Evolutionary conservation across 2,797 vertebrate genomes (phyloP).

Genomic region (Amazona ochrocephala): DNA sequence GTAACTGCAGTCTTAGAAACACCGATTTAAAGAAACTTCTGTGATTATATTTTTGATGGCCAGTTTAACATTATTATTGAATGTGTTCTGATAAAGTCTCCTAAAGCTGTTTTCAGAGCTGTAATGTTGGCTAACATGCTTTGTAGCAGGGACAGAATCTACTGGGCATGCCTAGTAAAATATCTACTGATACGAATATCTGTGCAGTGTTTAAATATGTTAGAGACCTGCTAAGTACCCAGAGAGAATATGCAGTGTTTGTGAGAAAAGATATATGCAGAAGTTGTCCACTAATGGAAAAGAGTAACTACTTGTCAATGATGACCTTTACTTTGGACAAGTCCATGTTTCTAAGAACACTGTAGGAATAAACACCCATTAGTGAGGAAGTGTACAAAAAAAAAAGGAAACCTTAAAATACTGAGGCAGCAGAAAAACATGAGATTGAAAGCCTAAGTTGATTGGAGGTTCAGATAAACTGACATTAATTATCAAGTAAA

Average conservation of each 20-base stretch:
- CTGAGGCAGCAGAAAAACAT: neutral
- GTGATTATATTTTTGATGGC: neutral
- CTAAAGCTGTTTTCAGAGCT: neutral
- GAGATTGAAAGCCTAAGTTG: neutral
- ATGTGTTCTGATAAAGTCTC: neutral
- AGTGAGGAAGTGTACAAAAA: neutral
- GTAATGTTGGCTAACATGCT: neutral
- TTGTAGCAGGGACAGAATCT: neutral
- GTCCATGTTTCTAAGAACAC: neutral
- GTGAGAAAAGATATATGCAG: neutral
- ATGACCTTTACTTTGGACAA: neutral
- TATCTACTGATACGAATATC: neutral
- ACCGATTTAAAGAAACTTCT: neutral
- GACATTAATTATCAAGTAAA: neutral
- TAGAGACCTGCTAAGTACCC: neutral
- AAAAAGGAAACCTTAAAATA: neutral
- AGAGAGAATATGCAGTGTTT: neutral
- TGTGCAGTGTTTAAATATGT: neutral
- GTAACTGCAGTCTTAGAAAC: neutral
- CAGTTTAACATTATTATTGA: neutral
- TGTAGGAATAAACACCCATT: neutral
- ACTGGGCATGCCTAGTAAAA: neutral
- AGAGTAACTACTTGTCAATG: neutral
- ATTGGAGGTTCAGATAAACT: neutral
- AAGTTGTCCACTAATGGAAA: neutral